Evolutionary conservation across 2,888 invertebrate genomes (phyloP).

Genomic region (Ophion ellenae): DNA sequence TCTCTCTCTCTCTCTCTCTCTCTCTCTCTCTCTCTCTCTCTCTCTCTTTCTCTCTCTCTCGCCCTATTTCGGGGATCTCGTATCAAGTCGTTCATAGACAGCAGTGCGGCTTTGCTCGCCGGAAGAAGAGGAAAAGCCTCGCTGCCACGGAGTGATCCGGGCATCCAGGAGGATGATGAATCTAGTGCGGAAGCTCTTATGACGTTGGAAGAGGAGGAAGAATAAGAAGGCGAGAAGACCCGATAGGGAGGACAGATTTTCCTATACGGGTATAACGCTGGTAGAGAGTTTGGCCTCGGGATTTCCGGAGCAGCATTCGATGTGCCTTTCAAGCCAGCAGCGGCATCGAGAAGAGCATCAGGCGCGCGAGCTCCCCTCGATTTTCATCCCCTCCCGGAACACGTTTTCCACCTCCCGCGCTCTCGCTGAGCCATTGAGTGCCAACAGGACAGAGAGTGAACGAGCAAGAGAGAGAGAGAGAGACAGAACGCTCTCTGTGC

Average conservation of each 20-base stretch:
- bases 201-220: conserved; percentile 76
- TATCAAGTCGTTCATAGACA: conserved; percentile 6
- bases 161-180: conserved; percentile 81
- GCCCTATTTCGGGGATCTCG: conserved; percentile 5
- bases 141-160: conserved; percentile 56
- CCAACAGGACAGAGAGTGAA: conserved; percentile 32
- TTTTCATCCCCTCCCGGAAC: conserved; percentile 59
- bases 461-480: background rate
- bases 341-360: conserved; percentile 55
- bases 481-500: conserved; percentile 67
- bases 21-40: background rate
- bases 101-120: conserved; percentile 49
- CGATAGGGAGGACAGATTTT: conserved; percentile 44
- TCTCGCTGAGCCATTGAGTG: conserved; percentile 38
- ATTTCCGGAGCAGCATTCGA: conserved; percentile 44
- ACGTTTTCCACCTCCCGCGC: conserved; percentile 8
- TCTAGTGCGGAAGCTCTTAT: conserved; percentile 83
- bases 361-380: conserved; percentile 53
- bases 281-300: conserved; percentile 44
- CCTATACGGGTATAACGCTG: conserved; percentile 38
- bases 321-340: conserved; percentile 20
- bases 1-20: conserved; percentile 8
- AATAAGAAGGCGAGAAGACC: conserved; percentile 17
- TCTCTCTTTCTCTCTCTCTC: conserved; percentile 8
- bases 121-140: conserved; percentile 78